Evolutionary conservation across 2,888 invertebrate species (phyloP).

Genomic region (Tortrix viridana): DNA sequence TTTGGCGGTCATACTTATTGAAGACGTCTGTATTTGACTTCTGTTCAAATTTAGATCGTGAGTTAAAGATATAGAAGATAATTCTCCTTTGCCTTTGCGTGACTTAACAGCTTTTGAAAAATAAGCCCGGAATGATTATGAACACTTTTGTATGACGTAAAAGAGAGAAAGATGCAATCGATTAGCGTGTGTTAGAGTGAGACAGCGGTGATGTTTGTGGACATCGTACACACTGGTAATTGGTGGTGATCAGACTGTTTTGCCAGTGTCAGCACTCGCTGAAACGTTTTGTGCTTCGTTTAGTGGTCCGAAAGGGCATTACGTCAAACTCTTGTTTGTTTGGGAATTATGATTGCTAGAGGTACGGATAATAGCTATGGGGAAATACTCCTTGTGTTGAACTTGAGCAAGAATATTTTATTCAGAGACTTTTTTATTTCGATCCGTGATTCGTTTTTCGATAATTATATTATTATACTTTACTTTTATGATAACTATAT

Average conservation of each 20-base stretch:
- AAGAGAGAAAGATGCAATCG: slow-evolving; percentile 49
- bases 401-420: no score
- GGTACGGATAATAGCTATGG: no score
- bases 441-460: no score
- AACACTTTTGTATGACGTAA: slow-evolving; percentile 58
- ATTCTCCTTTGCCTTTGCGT: background rate
- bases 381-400: no score
- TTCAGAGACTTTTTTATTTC: no score
- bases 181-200: slow-evolving; percentile 44
- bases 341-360: no score
- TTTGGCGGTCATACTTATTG: background rate
- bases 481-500: no score
- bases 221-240: slow-evolving; percentile 74
- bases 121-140: slow-evolving; percentile 58
- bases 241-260: slow-evolving; percentile 81
- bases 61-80: background rate
- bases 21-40: background rate
- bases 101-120: slow-evolving; percentile 41
- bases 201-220: slow-evolving; percentile 61
- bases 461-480: no score
- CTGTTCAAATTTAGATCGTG: background rate
- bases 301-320: slow-evolving; percentile 36
- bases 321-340: no score
- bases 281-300: slow-evolving; percentile 72
- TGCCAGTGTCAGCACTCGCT: slow-evolving; percentile 76